phyloP scores from a whole-genome alignment of 2,113 vertebrate species.

The Dascyllus trimaculatus region DNA sequence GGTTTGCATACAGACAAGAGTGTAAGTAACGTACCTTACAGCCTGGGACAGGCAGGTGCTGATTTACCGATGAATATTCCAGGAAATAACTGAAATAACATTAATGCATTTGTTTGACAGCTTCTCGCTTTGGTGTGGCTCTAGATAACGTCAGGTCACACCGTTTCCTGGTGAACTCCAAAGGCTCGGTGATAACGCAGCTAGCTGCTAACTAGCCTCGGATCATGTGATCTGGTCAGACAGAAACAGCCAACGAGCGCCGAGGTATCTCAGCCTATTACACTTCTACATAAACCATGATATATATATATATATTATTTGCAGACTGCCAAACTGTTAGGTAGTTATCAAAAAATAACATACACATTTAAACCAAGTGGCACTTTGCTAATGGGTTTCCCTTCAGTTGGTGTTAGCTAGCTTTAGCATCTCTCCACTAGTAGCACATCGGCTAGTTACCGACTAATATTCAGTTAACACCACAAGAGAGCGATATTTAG shows the following conservation, averaged over 20 bases:
- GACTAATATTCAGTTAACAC: neutral
- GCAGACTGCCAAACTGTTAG: too few relatives aligned
- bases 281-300: neutral
- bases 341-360: too few relatives aligned
- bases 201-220: conserved; percentile 53
- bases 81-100: neutral
- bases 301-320: too few relatives aligned
- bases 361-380: too few relatives aligned
- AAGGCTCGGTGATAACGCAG: conserved; percentile 32
- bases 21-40: conserved; percentile 42
- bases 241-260: conserved; percentile 12
- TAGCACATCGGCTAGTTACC: neutral
- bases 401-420: neutral
- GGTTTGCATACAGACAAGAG: neutral
- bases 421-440: too few relatives aligned
- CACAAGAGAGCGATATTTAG: conserved; percentile 47
- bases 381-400: too few relatives aligned
- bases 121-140: conserved; percentile 5
- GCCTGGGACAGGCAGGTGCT: neutral
- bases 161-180: conserved; percentile 60
- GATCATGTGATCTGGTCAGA: conserved; percentile 69
- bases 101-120: conserved; percentile 34
- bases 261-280: neutral
- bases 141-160: conserved; percentile 17
- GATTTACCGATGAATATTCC: neutral